Base-by-base conservation (phyloP, 2,113 vertebrate species). In the Aphelocoma coerulescens region DNA sequence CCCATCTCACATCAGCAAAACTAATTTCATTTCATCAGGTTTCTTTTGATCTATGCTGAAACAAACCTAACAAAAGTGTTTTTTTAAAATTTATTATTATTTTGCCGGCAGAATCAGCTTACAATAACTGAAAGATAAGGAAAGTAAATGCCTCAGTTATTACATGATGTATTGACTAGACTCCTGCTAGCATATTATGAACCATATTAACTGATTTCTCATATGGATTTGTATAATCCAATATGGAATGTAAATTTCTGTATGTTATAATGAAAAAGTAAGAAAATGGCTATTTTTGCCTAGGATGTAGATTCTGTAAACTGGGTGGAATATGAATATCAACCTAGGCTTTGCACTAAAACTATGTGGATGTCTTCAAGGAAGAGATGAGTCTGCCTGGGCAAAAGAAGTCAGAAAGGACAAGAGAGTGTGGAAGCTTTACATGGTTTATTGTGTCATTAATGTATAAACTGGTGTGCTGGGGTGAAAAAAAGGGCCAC, bases 401-500 rank as follows among this genome's bases (percentile, higher is more conserved):
- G 23, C 14, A 82, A 62, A 74, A 74, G 22, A 59, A 74, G 13
- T 28, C 51, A 69, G 26, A 74, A 78, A 82, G 33, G 7, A 51
- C 17, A 78, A 74, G 65, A 77, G 66, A 11, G 7, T 61, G 16
- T 48, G 30, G 26, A 78, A 85, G 10, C 6, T 63, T 41, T 28
- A n/a, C 20, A 11, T 3, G 3, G 3, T 26, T 78, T 62, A 30
- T 71, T 71, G 6, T 19, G 78, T 41, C 9, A 77, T 78, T 39
- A 26, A 57, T 2, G 0, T 33, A 85, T 10, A 43, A 44, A 32
- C 13, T 16, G 3, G 6, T 69, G 30, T 57, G 8, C 10, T 82
- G 10, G 4, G 24, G 7, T 0, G 23, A 74, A 37, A 83, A 32
- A 51, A 52, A 28, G 2, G 2, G 19, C 11, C 27, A 13, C 8